Conservation (phyloP, 2,113 vertebrate genomes). For the Rhinopomastus cyanomelas region DNA sequence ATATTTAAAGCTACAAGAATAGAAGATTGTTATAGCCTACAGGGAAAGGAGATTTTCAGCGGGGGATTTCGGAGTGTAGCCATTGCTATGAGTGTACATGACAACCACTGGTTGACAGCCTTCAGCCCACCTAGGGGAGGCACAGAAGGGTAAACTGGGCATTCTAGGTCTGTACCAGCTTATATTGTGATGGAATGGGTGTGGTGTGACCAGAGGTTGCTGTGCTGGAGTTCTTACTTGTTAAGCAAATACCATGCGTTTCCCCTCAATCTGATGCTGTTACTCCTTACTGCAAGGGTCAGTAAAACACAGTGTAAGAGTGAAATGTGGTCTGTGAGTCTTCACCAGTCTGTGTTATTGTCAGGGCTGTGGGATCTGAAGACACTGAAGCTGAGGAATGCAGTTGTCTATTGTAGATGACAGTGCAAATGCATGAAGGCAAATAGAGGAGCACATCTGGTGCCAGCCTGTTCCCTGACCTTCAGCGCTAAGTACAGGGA, state of each 20-base stretch:
- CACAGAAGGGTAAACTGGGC: neutral
- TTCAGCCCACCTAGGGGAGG: neutral
- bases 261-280: neutral
- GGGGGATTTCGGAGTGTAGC: neutral
- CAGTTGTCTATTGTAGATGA: neutral
- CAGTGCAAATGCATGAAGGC: neutral
- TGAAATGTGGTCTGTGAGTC: accelerated
- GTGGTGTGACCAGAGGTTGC: too few species aligned
- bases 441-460: neutral
- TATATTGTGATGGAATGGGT: too few species aligned
- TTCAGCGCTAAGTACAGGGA: neutral
- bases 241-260: neutral
- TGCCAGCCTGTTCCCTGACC: too few species aligned
- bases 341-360: neutral
- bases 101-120: accelerated
- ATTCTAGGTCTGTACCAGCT: neutral
- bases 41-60: neutral
- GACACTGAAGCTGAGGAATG: neutral
- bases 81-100: neutral
- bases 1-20: accelerated
- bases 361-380: accelerated
- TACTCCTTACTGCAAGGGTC: accelerated
- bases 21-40: too few species aligned
- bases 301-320: neutral
- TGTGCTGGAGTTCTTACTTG: accelerated